Percentiles rank a stretch among this genome's conserved stretches.
phyloP scores from a whole-genome alignment of 2,113 vertebrate genomes.

The Macrotis lagotis region DNA sequence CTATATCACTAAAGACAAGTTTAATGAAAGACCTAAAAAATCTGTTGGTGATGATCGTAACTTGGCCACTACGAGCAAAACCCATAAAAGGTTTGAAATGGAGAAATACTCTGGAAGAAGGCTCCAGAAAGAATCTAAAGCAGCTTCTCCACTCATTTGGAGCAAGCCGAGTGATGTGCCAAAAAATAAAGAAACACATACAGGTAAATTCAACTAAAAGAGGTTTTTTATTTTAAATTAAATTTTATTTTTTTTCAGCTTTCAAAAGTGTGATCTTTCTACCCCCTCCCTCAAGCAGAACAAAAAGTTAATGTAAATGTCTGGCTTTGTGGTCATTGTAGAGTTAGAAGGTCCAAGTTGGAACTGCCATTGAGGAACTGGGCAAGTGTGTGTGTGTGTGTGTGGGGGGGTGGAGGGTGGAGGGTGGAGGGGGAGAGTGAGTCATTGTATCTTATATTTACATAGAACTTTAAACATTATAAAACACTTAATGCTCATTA shows the following conservation, averaged over 20 bases:
- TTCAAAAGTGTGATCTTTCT: conserved; percentile 10
- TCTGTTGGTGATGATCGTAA: conserved; percentile 69
- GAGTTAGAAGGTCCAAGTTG: conserved; percentile 14
- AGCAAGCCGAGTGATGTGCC: conserved; percentile 88
- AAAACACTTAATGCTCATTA: background rate
- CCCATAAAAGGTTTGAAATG: conserved; percentile 75
- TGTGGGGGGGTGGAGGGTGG: too few relatives aligned
- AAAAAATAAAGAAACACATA: conserved; percentile 97
- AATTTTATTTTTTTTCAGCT: background rate
- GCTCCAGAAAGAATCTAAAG: conserved; percentile 84
- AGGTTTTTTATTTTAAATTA: background rate
- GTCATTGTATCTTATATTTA: background rate
- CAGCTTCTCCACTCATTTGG: conserved; percentile 83
- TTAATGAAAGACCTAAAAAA: conserved; percentile 79
- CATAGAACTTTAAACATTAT: background rate
- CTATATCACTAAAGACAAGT: conserved; percentile 81
- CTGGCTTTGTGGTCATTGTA: conserved; percentile 7
- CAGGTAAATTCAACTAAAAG: conserved; percentile 84
- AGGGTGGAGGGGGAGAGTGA: background rate
- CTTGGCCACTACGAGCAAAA: conserved; percentile 67
- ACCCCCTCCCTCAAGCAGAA: background rate
- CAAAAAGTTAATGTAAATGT: background rate
- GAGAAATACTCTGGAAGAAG: conserved; percentile 82
- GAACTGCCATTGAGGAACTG: background rate
- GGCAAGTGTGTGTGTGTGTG: too few relatives aligned